Base-by-base conservation (phyloP, 1,140 invertebrate species). In the Drosophila melanogaster region DNA sequence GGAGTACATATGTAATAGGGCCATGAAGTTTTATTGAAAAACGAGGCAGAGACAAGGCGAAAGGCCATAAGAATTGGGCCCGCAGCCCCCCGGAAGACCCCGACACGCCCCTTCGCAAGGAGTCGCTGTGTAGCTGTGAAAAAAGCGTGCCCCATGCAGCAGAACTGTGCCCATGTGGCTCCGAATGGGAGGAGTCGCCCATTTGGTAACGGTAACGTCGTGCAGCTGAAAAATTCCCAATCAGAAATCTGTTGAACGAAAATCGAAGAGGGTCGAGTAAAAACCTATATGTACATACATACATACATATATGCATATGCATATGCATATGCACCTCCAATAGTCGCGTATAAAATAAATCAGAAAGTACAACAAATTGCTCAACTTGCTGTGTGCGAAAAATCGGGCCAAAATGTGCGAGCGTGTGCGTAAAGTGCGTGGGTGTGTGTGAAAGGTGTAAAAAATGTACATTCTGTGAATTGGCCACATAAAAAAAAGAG, bases 381-480 rank as follows among this genome's bases (percentile, higher is more conserved):
- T 30, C 30, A 60, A 69, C 79, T 30, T 30, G 79, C 40, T 65
- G 51, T 50, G 57, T 77, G 77, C 62, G 33, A 61, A 71, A 71
- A 77, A 70, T 70, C 67, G 67, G 51, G 64, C 64, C 43, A 70
- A 57, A 70, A 70, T 70, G 53, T 80, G 77, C 62, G 58, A 64
- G 72, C 59, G 72, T 75, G 77, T 49, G 65, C 72, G 77, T 79
- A 74, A 76, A 70, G 71, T 80, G 77, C 77, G 77, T 80, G 77
- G 62, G 77, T 80, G 81, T 81, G 81, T 86, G 81, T 86, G 78
- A 78, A 86, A 86, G 81, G 81, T 86, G 81, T 86, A 86, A 86
- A 86, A 85, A 86, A 85, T 81, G 69, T 86, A 85, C 74, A 85
- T 85, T 84, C 83, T 84, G 80, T 84, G 80, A 85, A 85, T 85